Evolutionary conservation across 1,140 invertebrate species (phyloP).

Genomic region (Lucilia cuprina): DNA sequence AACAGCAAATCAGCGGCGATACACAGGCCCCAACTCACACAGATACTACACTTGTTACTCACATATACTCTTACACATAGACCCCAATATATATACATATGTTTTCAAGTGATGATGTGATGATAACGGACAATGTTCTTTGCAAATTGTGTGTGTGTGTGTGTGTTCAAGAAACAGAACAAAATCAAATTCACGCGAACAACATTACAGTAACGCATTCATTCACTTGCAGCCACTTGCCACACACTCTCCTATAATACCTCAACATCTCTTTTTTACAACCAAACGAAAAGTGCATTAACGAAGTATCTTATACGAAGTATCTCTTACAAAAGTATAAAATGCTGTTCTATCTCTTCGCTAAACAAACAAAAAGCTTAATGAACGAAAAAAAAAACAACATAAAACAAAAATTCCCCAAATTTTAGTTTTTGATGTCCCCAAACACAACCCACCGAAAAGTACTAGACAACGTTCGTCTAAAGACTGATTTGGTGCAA

Average conservation of each 20-base stretch:
- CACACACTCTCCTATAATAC: too few relatives aligned
- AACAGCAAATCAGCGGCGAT: background rate
- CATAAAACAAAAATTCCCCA: background rate
- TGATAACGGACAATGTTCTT: slow-evolving; percentile 7
- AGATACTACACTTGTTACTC: too few relatives aligned
- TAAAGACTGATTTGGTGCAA: slow-evolving; percentile 25
- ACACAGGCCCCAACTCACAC: background rate
- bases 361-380: background rate
- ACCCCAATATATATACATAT: too few relatives aligned
- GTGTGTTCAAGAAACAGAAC: too few relatives aligned
- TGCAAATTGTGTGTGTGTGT: background rate
- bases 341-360: background rate
- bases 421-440: too few relatives aligned
- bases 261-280: too few relatives aligned
- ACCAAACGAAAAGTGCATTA: too few relatives aligned
- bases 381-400: background rate
- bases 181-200: background rate
- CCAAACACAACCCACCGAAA: background rate
- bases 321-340: background rate
- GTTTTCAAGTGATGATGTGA: background rate
- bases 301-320: background rate
- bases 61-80: background rate
- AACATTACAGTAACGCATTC: background rate
- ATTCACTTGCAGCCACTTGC: background rate
- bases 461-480: slow-evolving; percentile 14